phyloP scores from a whole-genome alignment of 2,888 invertebrate genomes.

The Tineola bisselliella region DNA sequence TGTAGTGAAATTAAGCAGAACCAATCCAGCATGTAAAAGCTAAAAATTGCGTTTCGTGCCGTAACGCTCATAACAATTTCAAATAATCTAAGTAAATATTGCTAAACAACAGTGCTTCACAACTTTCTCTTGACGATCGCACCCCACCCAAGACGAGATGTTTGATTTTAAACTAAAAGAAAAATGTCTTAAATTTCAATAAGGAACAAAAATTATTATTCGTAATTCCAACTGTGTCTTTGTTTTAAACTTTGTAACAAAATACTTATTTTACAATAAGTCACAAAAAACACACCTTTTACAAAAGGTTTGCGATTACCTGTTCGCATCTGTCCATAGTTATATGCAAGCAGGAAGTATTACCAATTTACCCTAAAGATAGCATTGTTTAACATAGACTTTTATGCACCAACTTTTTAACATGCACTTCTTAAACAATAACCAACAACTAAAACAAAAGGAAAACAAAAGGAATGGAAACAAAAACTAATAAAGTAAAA shows the following conservation, averaged over 20 bases:
- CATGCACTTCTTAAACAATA: constrained; percentile 25
- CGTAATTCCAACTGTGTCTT: constrained; percentile 26
- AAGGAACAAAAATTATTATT: background rate
- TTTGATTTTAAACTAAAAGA: background rate
- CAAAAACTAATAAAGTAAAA: constrained; percentile 33
- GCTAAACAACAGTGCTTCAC: background rate
- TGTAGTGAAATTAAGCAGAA: too few relatives aligned
- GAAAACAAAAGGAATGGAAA: constrained; percentile 53
- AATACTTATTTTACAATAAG: constrained; percentile 27
- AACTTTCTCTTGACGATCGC: background rate
- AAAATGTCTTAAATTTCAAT: background rate
- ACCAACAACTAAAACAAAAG: constrained; percentile 45
- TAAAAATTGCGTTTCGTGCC: background rate
- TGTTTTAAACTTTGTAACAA: constrained; percentile 44
- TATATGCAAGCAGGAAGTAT: constrained; percentile 23
- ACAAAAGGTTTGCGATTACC: constrained; percentile 26
- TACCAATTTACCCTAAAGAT: constrained; percentile 26
- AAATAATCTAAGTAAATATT: background rate
- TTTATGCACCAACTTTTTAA: background rate
- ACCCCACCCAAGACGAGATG: constrained; percentile 9
- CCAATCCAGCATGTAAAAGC: background rate
- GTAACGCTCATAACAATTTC: background rate
- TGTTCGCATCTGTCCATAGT: constrained; percentile 36
- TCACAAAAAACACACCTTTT: constrained; percentile 20
- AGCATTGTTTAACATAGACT: constrained; percentile 22